Evolutionary conservation across 2,113 vertebrate genomes (phyloP).

Genomic region (Daphoenositta chrysoptera): DNA sequence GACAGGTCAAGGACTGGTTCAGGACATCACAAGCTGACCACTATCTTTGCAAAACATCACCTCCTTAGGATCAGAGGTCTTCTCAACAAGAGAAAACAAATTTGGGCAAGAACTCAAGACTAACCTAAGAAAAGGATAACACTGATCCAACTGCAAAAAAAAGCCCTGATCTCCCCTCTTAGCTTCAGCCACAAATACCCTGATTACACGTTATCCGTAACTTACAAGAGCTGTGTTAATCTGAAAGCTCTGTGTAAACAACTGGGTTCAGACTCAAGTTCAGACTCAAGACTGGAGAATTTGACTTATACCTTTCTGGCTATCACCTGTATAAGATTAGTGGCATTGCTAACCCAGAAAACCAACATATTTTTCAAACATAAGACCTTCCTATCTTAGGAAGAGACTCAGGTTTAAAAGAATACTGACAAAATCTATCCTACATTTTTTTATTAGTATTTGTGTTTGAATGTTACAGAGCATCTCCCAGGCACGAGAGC

Average conservation of each 20-base stretch:
- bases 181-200: background rate
- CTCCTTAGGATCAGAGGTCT: background rate
- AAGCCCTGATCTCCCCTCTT: background rate
- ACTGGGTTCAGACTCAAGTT: background rate
- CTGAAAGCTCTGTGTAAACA: background rate
- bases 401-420: background rate
- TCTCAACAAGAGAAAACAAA: background rate
- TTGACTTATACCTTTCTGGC: background rate
- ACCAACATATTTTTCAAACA: background rate
- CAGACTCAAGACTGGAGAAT: background rate
- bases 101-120: background rate
- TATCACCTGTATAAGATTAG: background rate
- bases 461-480: background rate
- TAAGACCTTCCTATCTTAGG: background rate
- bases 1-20: background rate
- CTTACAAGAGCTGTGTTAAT: background rate
- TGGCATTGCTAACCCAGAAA: background rate
- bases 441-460: background rate
- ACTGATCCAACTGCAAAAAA: background rate
- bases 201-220: fast-evolving
- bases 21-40: background rate
- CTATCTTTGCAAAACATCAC: background rate
- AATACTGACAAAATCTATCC: background rate
- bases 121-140: background rate
- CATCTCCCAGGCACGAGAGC: background rate